Conservation (phyloP, 2,113 vertebrate genomes). For the Muscicapa adusta region DNA sequence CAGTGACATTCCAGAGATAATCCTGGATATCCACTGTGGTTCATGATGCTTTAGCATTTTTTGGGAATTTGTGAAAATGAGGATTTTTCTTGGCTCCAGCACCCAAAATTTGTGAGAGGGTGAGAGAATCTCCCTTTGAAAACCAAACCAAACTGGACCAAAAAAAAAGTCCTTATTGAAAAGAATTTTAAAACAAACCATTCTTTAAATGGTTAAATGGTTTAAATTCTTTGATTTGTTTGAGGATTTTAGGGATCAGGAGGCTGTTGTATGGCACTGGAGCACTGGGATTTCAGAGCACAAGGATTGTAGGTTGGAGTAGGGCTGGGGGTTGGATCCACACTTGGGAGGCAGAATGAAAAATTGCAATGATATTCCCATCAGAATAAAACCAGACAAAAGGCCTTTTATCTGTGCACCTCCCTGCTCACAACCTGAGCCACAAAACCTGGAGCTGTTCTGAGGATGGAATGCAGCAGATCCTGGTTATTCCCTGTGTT, state of each 20-base stretch:
- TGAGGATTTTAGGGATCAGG: not conserved
- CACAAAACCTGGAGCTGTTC: not conserved
- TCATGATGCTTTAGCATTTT: not conserved
- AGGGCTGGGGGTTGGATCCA: not conserved
- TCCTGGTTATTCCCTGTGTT: not conserved
- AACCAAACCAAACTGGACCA: not conserved
- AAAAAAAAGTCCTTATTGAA: not conserved
- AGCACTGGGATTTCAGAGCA: not conserved
- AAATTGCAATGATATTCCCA: not conserved
- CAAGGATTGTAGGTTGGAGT: not conserved
- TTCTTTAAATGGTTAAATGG: not conserved
- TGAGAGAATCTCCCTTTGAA: not conserved
- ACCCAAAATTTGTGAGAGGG: not conserved
- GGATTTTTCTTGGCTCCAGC: not conserved
- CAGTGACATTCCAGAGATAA: not conserved
- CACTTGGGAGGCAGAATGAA: not conserved
- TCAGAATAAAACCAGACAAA: not conserved
- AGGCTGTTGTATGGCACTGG: not conserved
- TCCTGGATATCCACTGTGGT: accelerated
- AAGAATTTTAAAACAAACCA: not conserved
- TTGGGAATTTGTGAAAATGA: not conserved
- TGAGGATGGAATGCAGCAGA: not conserved
- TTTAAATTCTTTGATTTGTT: not conserved
- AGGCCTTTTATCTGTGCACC: not conserved
- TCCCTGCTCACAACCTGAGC: not conserved